A percentile compares a stretch with the other conserved stretches of the same genome.
phyloP scores from a whole-genome alignment of 2,888 invertebrate genomes.

The Hypsopygia costalis region DNA sequence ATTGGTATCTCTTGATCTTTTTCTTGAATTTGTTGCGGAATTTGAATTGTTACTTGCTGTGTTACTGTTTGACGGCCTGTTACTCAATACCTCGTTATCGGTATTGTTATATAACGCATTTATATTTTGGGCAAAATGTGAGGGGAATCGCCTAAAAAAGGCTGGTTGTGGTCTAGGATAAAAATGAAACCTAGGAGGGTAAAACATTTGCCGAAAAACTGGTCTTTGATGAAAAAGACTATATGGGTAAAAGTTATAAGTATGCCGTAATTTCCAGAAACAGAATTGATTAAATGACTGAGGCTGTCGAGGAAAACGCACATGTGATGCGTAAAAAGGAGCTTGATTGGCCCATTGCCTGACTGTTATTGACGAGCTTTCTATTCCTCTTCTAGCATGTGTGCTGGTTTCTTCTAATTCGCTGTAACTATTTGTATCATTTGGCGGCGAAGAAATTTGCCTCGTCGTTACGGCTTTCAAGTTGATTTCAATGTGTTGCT shows the following conservation, averaged over 20 bases:
- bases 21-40: constrained; percentile 18
- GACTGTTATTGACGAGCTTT: background rate
- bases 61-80: background rate
- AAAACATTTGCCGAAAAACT: constrained; percentile 26
- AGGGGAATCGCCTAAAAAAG: constrained; percentile 18
- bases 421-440: constrained; percentile 33
- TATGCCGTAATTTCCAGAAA: constrained; percentile 35
- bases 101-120: background rate
- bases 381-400: background rate
- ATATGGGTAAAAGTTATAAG: constrained; percentile 36
- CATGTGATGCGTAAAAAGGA: constrained; percentile 12
- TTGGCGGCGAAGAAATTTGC: constrained; percentile 20
- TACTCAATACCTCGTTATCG: background rate
- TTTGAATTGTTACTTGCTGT: background rate
- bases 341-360: constrained; percentile 12
- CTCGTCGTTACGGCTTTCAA: constrained; percentile 35
- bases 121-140: background rate
- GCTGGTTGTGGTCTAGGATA: constrained; percentile 24
- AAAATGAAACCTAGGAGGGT: constrained; percentile 31
- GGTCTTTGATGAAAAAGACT: constrained; percentile 41
- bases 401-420: constrained; percentile 35
- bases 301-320: constrained; percentile 21
- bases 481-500: constrained; percentile 43
- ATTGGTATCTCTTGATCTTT: constrained; percentile 24
- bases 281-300: constrained; percentile 29